phyloP scores from a whole-genome alignment of 2,797 vertebrate genomes.

The Hybognathus amarus region DNA sequence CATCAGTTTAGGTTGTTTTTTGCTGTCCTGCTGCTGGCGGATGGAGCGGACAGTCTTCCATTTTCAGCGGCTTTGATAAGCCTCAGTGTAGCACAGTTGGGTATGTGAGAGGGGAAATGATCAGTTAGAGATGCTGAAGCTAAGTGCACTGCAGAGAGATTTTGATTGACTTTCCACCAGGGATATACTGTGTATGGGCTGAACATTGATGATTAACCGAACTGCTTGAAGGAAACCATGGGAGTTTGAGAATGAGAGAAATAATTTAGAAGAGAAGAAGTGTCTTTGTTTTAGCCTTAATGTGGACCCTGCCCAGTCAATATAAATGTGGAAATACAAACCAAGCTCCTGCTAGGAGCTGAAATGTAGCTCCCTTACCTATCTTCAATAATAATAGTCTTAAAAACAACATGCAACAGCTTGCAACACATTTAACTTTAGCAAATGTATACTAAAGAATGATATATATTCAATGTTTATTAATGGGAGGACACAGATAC shows the following conservation, averaged over 20 bases:
- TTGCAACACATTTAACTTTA: neutral
- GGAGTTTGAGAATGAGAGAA: constrained; percentile 35
- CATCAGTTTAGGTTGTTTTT: constrained; percentile 72
- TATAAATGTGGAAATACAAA: constrained; percentile 29
- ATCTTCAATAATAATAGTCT: neutral
- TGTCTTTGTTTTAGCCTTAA: constrained; percentile 22
- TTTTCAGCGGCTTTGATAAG: constrained; percentile 77
- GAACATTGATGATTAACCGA: constrained; percentile 35
- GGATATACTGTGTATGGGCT: constrained; percentile 53
- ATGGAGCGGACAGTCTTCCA: constrained; percentile 69
- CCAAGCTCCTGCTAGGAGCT: constrained; percentile 19
- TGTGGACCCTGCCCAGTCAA: constrained; percentile 1
- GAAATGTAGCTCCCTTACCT: neutral
- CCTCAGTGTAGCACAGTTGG: constrained; percentile 61
- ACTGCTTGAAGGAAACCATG: constrained; percentile 30
- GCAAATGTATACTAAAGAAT: too few species aligned
- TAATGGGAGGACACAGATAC: neutral
- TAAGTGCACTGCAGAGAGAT: constrained; percentile 69
- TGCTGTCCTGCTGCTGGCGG: constrained; percentile 48
- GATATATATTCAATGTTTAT: neutral
- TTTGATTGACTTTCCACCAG: constrained; percentile 74
- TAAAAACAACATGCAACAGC: neutral
- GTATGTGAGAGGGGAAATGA: constrained; percentile 75
- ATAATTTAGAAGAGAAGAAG: constrained; percentile 18
- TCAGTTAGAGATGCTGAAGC: constrained; percentile 68